Conservation (phyloP, 2,888 invertebrate species). For the Yponomeuta evonymella region DNA sequence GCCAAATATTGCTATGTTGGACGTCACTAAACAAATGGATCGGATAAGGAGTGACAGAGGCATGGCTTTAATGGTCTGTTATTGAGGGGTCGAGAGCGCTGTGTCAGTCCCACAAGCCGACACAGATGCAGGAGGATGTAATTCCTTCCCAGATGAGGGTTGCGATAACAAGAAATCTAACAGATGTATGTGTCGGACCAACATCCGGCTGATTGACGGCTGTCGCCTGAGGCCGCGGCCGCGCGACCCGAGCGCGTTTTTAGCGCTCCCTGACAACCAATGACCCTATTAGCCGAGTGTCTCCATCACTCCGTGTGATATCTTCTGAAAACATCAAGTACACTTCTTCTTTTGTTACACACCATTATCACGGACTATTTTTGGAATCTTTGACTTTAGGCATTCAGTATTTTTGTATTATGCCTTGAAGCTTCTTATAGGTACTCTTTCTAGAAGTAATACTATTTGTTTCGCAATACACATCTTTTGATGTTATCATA, state of each 20-base stretch:
- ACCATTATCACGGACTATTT: not conserved
- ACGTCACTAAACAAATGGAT: not conserved
- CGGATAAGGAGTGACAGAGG: constrained; percentile 11
- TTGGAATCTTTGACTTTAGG: not conserved
- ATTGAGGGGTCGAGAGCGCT: constrained; percentile 34
- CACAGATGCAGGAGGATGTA: constrained; percentile 50
- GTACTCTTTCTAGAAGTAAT: not conserved
- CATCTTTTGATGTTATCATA: constrained; percentile 38
- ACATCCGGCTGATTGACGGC: constrained; percentile 45
- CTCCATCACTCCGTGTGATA: not conserved
- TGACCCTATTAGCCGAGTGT: constrained; percentile 10
- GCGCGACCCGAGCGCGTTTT: constrained; percentile 18
- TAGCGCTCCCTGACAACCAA: constrained; percentile 1
- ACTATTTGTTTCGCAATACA: not conserved
- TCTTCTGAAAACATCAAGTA: not conserved
- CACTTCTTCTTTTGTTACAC: not conserved
- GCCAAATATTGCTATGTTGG: too few species aligned
- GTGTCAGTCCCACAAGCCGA: constrained; percentile 39
- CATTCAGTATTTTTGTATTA: constrained; percentile 24
- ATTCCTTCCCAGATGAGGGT: constrained; percentile 63
- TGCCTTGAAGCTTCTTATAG: not conserved
- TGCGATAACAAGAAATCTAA: constrained; percentile 55
- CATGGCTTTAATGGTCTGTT: constrained; percentile 10
- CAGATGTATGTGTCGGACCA: constrained; percentile 49
- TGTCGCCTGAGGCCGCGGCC: constrained; percentile 33